Conservation (phyloP, 2,888 invertebrate species). For the Cantharis rustica region DNA sequence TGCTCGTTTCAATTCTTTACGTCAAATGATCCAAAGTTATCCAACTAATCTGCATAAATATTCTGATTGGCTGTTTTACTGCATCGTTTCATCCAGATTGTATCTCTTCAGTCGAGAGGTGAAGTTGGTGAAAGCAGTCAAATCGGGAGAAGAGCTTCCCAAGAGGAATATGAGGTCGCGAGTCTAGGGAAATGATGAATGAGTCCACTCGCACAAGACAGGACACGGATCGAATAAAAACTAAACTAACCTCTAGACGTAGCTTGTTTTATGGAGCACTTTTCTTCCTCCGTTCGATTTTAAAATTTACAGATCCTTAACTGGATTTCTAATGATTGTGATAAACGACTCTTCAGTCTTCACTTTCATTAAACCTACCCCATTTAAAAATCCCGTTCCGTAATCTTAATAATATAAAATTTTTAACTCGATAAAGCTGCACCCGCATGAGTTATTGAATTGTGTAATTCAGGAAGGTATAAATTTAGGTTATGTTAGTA, state of each 20-base stretch:
- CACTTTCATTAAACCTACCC: background rate
- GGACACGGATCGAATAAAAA: slow-evolving; percentile 41
- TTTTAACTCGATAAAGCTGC: background rate
- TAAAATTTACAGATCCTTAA: slow-evolving; percentile 9
- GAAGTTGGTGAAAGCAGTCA: slow-evolving; percentile 34
- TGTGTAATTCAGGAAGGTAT: background rate
- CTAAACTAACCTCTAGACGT: slow-evolving; percentile 40
- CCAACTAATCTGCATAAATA: slow-evolving; percentile 49
- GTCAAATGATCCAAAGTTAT: slow-evolving; percentile 44
- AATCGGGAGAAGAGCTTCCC: slow-evolving; percentile 9
- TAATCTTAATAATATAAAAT: background rate
- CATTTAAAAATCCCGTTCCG: background rate
- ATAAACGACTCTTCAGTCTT: slow-evolving; percentile 15
- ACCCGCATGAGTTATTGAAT: background rate
- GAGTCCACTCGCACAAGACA: slow-evolving; percentile 39
- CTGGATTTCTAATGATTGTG: slow-evolving; percentile 17
- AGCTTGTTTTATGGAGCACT: slow-evolving; percentile 40
- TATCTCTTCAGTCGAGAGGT: slow-evolving; percentile 42
- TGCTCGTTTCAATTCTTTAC: slow-evolving; percentile 35
- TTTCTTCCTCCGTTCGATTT: slow-evolving; percentile 35
- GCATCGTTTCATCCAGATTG: slow-evolving; percentile 43
- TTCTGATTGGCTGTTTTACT: slow-evolving; percentile 47
- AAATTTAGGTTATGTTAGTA: background rate
- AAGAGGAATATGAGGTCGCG: slow-evolving; percentile 20
- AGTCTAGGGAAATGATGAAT: slow-evolving; percentile 41